Conservation (phyloP, 2,797 vertebrate genomes). For the Masticophis lateralis region DNA sequence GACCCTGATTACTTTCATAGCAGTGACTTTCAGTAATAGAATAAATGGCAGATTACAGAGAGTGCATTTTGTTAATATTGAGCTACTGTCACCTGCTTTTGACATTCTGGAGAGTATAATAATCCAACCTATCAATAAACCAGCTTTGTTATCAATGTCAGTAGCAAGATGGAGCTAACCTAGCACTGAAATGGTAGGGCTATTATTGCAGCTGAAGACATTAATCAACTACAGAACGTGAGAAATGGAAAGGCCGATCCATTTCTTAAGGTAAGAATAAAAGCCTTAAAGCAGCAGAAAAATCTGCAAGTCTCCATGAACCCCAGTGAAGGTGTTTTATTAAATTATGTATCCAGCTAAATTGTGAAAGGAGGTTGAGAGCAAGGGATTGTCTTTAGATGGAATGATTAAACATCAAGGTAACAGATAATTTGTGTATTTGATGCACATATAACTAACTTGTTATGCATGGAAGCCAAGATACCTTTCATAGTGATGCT, state of each 20-base stretch:
- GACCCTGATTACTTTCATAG: not conserved
- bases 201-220: not conserved
- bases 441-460: not conserved
- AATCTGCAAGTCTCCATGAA: not conserved
- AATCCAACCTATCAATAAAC: not conserved
- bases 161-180: not conserved
- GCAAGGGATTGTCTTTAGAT: not conserved
- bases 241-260: not conserved
- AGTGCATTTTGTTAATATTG: not conserved
- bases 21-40: not conserved
- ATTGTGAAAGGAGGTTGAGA: not conserved
- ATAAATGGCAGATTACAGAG: not conserved
- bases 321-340: not conserved
- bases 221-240: not conserved
- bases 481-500: not conserved
- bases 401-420: not conserved
- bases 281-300: not conserved
- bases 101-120: not conserved
- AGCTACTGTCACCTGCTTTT: not conserved
- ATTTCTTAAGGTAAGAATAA: not conserved
- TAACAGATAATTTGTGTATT: not conserved
- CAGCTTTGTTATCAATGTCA: not conserved
- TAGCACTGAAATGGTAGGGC: not conserved
- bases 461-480: not conserved
- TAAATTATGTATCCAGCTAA: not conserved